phyloP scores from a whole-genome alignment of 2,797 vertebrate species.

The Oreochromis mossambicus region DNA sequence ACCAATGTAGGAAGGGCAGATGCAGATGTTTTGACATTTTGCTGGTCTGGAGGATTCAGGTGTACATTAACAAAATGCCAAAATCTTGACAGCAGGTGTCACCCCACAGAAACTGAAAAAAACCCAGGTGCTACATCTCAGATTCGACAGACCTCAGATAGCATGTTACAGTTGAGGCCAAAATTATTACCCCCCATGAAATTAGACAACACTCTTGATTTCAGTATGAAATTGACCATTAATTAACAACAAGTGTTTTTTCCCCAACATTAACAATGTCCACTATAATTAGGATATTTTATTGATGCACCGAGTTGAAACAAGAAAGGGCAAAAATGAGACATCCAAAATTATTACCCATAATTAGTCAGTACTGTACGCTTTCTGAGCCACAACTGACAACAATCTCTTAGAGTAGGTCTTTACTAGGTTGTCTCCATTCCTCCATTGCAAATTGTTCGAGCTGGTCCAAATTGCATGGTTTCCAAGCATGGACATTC shows the following conservation, averaged over 20 bases:
- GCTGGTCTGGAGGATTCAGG: not conserved
- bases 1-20: not conserved
- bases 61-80: not conserved
- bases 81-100: not conserved
- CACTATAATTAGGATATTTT: not conserved
- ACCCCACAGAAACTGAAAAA: not conserved
- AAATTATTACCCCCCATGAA: not conserved
- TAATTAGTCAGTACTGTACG: not conserved
- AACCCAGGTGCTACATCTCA: accelerated
- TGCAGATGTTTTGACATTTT: not conserved
- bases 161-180: not conserved
- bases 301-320: not conserved
- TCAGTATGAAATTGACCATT: not conserved
- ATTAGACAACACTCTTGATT: accelerated
- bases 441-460: not conserved
- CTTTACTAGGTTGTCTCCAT: not conserved
- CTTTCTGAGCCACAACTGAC: not conserved
- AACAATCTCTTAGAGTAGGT: accelerated
- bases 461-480: not conserved
- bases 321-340: not conserved
- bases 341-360: not conserved
- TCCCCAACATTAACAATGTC: not conserved
- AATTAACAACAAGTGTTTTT: not conserved
- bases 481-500: not conserved
- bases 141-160: not conserved